phyloP scores from a whole-genome alignment of 2,113 vertebrate genomes.

The Acrocephalus arundinaceus region DNA sequence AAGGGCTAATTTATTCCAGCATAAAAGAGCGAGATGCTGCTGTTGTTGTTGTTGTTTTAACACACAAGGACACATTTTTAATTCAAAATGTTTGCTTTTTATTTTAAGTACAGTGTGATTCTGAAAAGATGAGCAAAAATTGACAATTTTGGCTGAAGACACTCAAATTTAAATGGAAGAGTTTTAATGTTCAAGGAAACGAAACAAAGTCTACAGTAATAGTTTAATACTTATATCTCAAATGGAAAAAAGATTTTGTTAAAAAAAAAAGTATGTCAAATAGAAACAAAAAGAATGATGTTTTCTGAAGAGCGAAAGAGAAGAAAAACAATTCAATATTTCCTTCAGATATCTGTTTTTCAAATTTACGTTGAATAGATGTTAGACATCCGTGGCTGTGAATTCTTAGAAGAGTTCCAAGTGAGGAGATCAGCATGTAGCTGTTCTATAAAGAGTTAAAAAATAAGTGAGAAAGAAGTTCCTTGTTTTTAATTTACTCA shows the following conservation, averaged over 20 bases:
- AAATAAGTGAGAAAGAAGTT: not conserved
- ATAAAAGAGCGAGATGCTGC: conserved; percentile 3
- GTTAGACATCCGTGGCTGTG: accelerated
- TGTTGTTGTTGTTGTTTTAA: conserved; percentile 64
- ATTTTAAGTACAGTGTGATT: not conserved
- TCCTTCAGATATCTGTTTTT: not conserved
- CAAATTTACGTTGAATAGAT: not conserved
- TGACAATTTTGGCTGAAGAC: not conserved
- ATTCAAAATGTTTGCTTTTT: not conserved
- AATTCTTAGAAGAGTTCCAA: not conserved
- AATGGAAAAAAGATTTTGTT: not conserved
- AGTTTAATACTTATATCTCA: not conserved
- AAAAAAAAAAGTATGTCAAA: not conserved
- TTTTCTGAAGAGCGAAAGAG: not conserved
- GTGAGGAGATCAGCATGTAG: not conserved
- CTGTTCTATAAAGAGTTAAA: not conserved
- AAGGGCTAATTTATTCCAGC: conserved; percentile 74
- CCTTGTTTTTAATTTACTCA: not conserved
- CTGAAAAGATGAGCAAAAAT: not conserved
- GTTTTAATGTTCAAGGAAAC: not conserved
- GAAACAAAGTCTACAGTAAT: not conserved
- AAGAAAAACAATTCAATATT: not conserved
- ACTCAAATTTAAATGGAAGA: not conserved
- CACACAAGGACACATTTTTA: conserved; percentile 57
- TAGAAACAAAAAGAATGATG: not conserved